Evolutionary conservation across 92 coral and sea anemone species (phyloP).

Genomic region (Plumapathes pennacea): DNA sequence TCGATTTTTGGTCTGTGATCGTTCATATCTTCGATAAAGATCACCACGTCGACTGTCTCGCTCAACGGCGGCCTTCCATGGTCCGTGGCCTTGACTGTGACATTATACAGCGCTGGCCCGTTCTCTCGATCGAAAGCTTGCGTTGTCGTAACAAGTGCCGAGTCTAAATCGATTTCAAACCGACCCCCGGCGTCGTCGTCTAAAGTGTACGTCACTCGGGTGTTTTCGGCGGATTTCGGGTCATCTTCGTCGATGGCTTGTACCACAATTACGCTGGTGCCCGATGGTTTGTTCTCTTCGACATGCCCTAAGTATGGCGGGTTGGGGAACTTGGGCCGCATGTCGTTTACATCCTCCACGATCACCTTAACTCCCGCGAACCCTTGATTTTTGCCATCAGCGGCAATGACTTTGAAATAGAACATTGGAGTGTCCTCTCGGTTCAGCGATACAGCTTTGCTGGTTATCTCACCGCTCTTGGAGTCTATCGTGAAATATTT

Average conservation of each 20-base stretch:
- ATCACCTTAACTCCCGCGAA: conserved; percentile 68
- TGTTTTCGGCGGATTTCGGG: conserved; percentile 55
- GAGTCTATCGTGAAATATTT: conserved; percentile 65
- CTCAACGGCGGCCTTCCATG: conserved; percentile 63
- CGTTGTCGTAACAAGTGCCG: conserved; percentile 53
- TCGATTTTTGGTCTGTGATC: conserved; percentile 76
- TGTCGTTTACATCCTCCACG: conserved; percentile 74
- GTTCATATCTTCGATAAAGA: conserved; percentile 62
- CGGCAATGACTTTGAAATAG: conserved; percentile 62
- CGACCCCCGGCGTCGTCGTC: conserved; percentile 65
- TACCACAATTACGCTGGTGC: conserved; percentile 71
- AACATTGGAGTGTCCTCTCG: conserved; percentile 63
- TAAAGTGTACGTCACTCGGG: conserved; percentile 62
- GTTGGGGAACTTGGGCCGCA: conserved; percentile 74
- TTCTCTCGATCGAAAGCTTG: conserved; percentile 67
- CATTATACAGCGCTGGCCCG: conserved; percentile 29
- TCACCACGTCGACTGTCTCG: conserved; percentile 48
- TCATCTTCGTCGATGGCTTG: conserved; percentile 87
- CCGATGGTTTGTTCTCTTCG: conserved; percentile 62
- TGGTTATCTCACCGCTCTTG: conserved; percentile 61
- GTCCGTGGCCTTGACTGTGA: conserved; percentile 78
- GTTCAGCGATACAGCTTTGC: conserved; percentile 54
- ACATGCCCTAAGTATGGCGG: conserved; percentile 74
- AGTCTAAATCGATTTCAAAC: conserved; percentile 54
- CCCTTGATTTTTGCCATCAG: conserved; percentile 59